phyloP scores from a whole-genome alignment of 2,113 vertebrate genomes.

The Pomatorhinus ruficollis region DNA sequence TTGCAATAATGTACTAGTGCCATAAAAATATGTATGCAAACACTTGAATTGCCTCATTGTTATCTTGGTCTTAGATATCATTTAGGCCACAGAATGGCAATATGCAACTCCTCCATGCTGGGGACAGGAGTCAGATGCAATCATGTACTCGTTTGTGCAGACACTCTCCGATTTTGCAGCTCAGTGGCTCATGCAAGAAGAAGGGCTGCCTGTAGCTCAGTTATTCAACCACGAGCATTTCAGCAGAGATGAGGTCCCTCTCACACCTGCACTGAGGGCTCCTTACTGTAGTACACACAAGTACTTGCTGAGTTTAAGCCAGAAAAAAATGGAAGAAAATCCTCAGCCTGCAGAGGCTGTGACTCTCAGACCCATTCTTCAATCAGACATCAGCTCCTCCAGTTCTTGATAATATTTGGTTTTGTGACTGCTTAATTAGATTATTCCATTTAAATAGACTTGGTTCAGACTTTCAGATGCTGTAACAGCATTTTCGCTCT shows the following conservation, averaged over 20 bases:
- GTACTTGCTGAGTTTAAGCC: background rate
- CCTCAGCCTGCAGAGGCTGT: background rate
- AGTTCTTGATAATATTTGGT: background rate
- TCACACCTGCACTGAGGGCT: background rate
- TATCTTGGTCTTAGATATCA: background rate
- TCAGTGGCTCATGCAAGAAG: background rate
- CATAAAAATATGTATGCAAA: background rate
- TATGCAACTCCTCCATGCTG: rapidly evolving
- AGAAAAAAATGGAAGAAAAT: background rate
- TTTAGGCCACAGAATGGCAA: background rate
- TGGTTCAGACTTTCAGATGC: background rate
- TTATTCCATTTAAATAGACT: background rate
- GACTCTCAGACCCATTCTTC: background rate
- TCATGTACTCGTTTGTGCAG: background rate
- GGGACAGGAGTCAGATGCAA: background rate
- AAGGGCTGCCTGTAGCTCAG: background rate
- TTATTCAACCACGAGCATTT: background rate
- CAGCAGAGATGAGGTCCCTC: background rate
- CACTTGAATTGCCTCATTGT: background rate
- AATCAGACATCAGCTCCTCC: background rate
- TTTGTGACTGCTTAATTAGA: background rate
- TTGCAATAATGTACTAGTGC: background rate
- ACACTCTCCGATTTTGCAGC: background rate
- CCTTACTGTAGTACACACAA: background rate
- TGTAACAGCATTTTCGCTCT: background rate